phyloP scores from a whole-genome alignment of 92 coral and sea anemone species.

The Paramuricea clavata region DNA sequence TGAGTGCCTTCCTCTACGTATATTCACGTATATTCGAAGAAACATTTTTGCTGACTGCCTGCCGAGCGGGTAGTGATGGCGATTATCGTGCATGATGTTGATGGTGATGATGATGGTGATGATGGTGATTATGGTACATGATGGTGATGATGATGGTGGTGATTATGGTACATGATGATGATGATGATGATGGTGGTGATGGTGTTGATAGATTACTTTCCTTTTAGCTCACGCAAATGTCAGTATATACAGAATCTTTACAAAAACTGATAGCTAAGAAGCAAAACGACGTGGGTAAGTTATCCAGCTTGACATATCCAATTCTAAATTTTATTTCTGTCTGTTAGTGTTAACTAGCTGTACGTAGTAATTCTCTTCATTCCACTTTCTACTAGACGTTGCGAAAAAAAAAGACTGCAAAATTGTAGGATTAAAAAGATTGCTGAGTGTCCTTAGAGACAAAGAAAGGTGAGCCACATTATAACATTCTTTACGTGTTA shows the following conservation, averaged over 20 bases:
- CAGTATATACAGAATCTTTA: conserved; percentile 89
- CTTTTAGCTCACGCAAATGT: conserved; percentile 81
- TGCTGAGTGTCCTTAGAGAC: conserved; percentile 87
- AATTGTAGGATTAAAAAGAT: conserved; percentile 74
- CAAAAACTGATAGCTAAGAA: conserved; percentile 90
- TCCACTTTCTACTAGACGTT: conserved; percentile 59
- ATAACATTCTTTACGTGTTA: too few relatives aligned
- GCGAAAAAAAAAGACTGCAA: conserved; percentile 74
- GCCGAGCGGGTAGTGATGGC: too few relatives aligned
- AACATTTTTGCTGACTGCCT: too few relatives aligned
- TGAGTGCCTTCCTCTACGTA: too few relatives aligned
- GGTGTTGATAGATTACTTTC: not conserved
- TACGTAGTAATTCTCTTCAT: not conserved
- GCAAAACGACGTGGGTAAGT: conserved; percentile 76
- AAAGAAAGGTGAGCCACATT: conserved; percentile 71
- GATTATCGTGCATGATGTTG: not conserved
- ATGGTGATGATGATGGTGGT: not conserved
- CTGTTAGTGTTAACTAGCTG: too few relatives aligned
- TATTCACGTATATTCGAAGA: too few relatives aligned
- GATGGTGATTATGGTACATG: not conserved
- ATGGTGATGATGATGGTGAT: not conserved
- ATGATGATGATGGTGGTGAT: not conserved
- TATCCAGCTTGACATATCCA: not conserved
- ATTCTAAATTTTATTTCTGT: too few relatives aligned
- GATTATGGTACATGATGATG: not conserved